These are phyloP conservation scores for Lutraria lutraria DNA, from an alignment of 2,888 invertebrate species.

Conservation along the genomic window DNA sequence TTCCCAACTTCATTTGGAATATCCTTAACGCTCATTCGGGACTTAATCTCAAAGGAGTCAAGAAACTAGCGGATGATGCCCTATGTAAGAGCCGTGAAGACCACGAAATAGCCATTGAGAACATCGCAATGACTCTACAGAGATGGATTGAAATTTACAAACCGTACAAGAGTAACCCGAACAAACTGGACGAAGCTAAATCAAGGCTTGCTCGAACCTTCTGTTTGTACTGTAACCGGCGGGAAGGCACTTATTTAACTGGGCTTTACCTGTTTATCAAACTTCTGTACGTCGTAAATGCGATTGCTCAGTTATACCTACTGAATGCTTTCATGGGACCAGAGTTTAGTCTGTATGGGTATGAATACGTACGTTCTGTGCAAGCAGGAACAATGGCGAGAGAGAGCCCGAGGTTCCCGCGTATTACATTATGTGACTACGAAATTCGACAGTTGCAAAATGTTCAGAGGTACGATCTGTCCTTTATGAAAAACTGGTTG, in stretches of 20 bases:
- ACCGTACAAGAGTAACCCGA: conserved; percentile 60
- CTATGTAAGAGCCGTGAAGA: conserved; percentile 30
- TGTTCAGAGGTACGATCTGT: conserved; percentile 69
- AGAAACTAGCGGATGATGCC: conserved; percentile 27
- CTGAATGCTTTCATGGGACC: conserved; percentile 73
- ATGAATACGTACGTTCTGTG: conserved; percentile 69
- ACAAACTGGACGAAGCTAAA: conserved; percentile 61
- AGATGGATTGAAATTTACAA: conserved; percentile 70
- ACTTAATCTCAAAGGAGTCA: conserved; percentile 68
- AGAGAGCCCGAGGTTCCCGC: conserved; percentile 74
- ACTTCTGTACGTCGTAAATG: conserved; percentile 69
- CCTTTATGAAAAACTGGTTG: too few species aligned
- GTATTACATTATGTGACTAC: conserved; percentile 77
- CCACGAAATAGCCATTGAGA: conserved; percentile 59
- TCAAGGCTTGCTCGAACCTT: conserved; percentile 64
- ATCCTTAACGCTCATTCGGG: conserved; percentile 70
- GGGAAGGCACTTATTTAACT: conserved; percentile 73
- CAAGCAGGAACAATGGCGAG: conserved; percentile 46
- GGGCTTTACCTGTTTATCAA: conserved; percentile 74
- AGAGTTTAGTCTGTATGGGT: conserved; percentile 70
- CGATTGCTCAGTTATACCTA: conserved; percentile 73
- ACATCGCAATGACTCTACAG: conserved; percentile 70
- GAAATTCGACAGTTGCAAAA: conserved; percentile 82
- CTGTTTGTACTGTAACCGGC: conserved; percentile 69
- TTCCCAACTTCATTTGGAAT: conserved; percentile 75